These are phyloP conservation scores for Nemotelus pantherinus DNA, from an alignment of 2,888 invertebrate species.

Conservation along the genomic window DNA sequence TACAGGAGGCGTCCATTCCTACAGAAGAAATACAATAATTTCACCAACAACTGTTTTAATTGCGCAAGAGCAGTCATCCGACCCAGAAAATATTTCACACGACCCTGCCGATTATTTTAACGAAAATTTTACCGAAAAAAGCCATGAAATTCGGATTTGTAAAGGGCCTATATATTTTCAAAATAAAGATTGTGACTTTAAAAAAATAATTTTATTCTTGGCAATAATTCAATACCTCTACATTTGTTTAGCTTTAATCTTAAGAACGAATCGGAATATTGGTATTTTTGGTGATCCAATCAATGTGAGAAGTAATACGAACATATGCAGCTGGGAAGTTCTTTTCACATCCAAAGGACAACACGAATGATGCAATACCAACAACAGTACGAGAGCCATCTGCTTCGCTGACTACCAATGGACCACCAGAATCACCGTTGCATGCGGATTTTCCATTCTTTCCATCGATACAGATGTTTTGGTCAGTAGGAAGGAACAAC, in stretches of 20 bases:
- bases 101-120: too few relatives aligned
- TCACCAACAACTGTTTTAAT: too few relatives aligned
- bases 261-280: conserved; percentile 17
- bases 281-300: conserved; percentile 36
- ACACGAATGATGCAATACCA: conserved; percentile 44
- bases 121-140: too few relatives aligned
- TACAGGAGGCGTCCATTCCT: too few relatives aligned
- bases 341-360: conserved; percentile 43
- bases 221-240: too few relatives aligned
- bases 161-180: too few relatives aligned
- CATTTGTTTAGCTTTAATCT: not conserved
- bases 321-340: conserved; percentile 45
- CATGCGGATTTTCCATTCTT: conserved; percentile 57
- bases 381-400: conserved; percentile 40
- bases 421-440: conserved; percentile 61
- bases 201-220: too few relatives aligned
- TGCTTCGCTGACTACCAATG: conserved; percentile 52
- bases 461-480: conserved; percentile 59
- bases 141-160: too few relatives aligned
- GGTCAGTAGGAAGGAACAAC: conserved; percentile 4
- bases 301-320: conserved; percentile 36
- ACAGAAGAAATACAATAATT: too few relatives aligned
- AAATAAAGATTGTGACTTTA: too few relatives aligned
- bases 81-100: too few relatives aligned
- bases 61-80: too few relatives aligned